phyloP scores from a whole-genome alignment of 2,888 invertebrate genomes.

The Rhodophaea formosa region DNA sequence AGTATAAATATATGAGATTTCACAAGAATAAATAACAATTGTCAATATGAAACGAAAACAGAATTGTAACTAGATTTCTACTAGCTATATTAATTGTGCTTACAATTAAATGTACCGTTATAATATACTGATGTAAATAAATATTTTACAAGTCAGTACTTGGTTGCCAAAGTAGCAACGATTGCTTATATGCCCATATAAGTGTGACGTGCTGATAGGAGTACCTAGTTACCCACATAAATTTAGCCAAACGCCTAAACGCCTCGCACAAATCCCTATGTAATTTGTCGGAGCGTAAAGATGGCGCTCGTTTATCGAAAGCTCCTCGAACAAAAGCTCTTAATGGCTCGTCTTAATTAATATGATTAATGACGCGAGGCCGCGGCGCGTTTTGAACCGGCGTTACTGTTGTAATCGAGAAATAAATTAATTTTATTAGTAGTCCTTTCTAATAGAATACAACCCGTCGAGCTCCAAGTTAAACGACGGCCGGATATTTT shows the following conservation, averaged over 20 bases:
- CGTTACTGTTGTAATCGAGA: conserved; percentile 75
- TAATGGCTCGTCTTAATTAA: conserved; percentile 77
- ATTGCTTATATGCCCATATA: too few species aligned
- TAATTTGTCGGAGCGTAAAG: conserved; percentile 52
- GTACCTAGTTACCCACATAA: background rate
- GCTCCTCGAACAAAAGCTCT: conserved; percentile 72
- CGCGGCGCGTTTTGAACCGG: conserved; percentile 72
- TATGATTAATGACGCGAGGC: conserved; percentile 74
- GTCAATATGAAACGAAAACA: too few species aligned
- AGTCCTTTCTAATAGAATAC: conserved; percentile 76
- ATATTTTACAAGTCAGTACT: too few species aligned
- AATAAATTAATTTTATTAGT: conserved; percentile 80
- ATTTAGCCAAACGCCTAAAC: background rate
- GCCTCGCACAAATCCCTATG: conserved; percentile 29
- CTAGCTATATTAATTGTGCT: too few species aligned
- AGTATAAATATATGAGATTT: too few species aligned
- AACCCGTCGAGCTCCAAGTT: conserved; percentile 46
- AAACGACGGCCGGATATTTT: conserved; percentile 50
- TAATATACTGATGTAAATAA: too few species aligned
- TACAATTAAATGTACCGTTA: too few species aligned
- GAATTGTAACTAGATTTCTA: too few species aligned
- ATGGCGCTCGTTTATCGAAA: conserved; percentile 59
- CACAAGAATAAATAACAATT: too few species aligned
- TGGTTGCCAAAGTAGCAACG: too few species aligned
- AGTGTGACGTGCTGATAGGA: too few species aligned